Percentiles rank a stretch among this genome's conserved stretches.
Evolutionary conservation across 2,888 invertebrate genomes (phyloP).

Genomic region (Branchellion lobata): DNA sequence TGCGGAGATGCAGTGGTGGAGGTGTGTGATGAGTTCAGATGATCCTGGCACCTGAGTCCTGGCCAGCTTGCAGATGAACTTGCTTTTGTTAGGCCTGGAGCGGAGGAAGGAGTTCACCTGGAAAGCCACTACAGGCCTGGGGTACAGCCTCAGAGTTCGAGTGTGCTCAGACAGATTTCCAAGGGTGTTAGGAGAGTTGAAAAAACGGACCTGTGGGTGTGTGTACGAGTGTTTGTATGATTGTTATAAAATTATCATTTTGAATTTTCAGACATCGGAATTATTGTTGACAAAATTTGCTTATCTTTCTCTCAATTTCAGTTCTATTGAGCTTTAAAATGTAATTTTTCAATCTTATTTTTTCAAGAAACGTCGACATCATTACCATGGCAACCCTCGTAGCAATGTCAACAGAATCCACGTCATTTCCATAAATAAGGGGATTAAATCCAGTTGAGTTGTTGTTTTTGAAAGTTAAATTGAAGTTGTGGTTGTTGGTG

Average conservation of each 20-base stretch:
- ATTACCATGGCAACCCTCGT: slow-evolving; percentile 92
- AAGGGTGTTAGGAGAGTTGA: slow-evolving; percentile 92
- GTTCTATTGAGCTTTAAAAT: not conserved
- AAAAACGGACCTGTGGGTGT: slow-evolving; percentile 77
- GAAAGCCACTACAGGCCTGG: slow-evolving; percentile 96
- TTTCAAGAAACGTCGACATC: not conserved
- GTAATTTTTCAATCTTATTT: too few relatives aligned
- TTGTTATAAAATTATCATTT: too few relatives aligned
- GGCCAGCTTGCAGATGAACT: slow-evolving; percentile 87
- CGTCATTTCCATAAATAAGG: slow-evolving; percentile 74
- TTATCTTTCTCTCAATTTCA: not conserved
- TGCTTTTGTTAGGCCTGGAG: slow-evolving; percentile 83
- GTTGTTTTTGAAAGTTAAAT: slow-evolving; percentile 59
- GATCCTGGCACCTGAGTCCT: slow-evolving; percentile 78
- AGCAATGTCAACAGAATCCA: slow-evolving; percentile 96
- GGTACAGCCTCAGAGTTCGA: slow-evolving; percentile 89
- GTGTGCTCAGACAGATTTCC: slow-evolving; percentile 98
- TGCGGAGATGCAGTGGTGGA: too few relatives aligned
- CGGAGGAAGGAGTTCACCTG: slow-evolving; percentile 94
- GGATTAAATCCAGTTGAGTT: slow-evolving; percentile 70
- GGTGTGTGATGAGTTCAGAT: too few relatives aligned
- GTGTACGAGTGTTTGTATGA: too few relatives aligned
- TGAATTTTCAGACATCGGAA: too few relatives aligned
- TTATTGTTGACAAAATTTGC: not conserved
- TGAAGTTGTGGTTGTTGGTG: slow-evolving; percentile 58